These are phyloP conservation scores for Anoplius nigerrimus DNA, from an alignment of 2,888 invertebrate genomes.

Conservation along the genomic window DNA sequence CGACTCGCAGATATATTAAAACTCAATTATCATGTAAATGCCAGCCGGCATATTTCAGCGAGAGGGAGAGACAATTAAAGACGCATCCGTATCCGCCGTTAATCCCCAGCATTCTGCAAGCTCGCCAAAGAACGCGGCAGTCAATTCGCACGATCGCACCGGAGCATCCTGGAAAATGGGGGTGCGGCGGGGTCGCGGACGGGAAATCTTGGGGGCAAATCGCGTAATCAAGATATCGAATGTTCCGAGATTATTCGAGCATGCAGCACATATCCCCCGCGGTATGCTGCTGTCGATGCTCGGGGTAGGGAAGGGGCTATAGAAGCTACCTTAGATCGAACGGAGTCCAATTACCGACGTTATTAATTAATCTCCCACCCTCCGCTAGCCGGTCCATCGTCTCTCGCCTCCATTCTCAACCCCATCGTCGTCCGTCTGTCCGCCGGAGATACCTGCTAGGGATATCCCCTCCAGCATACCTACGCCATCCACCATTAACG, in stretches of 20 bases:
- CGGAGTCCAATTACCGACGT: constrained; percentile 70
- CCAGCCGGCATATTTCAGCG: no score
- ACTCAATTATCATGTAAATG: no score
- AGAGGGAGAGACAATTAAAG: no score
- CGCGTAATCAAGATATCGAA: constrained; percentile 12
- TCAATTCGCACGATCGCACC: no score
- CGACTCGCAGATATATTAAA: no score
- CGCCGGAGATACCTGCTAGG: constrained; percentile 56
- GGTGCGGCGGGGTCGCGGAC: background rate
- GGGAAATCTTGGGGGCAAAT: constrained; percentile 17
- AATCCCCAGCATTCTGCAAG: no score
- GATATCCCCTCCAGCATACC: constrained; percentile 45
- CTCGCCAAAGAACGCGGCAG: no score
- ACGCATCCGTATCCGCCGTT: no score
- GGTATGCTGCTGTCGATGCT: constrained; percentile 41
- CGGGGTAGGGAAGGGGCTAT: constrained; percentile 41
- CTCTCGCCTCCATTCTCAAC: constrained; percentile 61
- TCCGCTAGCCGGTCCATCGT: constrained; percentile 52
- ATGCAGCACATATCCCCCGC: constrained; percentile 50
- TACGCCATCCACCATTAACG: constrained; percentile 49
- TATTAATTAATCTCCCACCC: constrained; percentile 70
- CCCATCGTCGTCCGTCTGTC: constrained; percentile 59
- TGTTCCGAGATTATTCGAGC: constrained; percentile 44
- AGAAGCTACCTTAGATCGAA: constrained; percentile 70
- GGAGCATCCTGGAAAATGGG: constrained; percentile 1